Conservation (phyloP, 1,140 invertebrate species). For the Leptinotarsa undecemlineata region DNA sequence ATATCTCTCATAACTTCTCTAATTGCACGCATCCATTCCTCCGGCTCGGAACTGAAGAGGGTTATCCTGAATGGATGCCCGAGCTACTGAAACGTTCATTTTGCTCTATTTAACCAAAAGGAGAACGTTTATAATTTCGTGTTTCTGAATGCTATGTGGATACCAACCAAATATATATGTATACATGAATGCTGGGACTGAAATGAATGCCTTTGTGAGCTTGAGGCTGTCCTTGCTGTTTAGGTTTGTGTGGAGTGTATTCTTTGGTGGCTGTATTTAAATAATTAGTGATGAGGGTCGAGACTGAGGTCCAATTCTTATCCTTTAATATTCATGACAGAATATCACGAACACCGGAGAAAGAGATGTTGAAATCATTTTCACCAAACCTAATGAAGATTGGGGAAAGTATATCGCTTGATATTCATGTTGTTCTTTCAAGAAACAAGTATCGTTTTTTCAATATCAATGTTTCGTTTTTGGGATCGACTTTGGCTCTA, state of each 20-base stretch:
- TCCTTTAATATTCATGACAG: too few species aligned
- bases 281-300: background rate
- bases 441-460: too few species aligned
- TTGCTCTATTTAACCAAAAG: background rate
- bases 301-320: too few species aligned
- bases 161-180: conserved; percentile 8
- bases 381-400: too few species aligned
- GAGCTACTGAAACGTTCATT: background rate
- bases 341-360: too few species aligned
- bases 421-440: too few species aligned
- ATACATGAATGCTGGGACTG: background rate
- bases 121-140: background rate
- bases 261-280: background rate
- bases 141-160: conserved; percentile 7
- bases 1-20: background rate
- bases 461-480: too few species aligned
- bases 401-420: too few species aligned
- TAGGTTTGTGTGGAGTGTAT: background rate
- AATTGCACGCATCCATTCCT: conserved; percentile 1
- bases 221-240: background rate
- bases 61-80: background rate
- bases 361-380: too few species aligned
- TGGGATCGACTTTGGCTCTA: too few species aligned
- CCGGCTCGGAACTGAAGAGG: background rate
- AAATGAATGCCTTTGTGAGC: conserved; percentile 1